phyloP scores from a whole-genome alignment of 2,797 vertebrate species.

The Alosa sapidissima region DNA sequence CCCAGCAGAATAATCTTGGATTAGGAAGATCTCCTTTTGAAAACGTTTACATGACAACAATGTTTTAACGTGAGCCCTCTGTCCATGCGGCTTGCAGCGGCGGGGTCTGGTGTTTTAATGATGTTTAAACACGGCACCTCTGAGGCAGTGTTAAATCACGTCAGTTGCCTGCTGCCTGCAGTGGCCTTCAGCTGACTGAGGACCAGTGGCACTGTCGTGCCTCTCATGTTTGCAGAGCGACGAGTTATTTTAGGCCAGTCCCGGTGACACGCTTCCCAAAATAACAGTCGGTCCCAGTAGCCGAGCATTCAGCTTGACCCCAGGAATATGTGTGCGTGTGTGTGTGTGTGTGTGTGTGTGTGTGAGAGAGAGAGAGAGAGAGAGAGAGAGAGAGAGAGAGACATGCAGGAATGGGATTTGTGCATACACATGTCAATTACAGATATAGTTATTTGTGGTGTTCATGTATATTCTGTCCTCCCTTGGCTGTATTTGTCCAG shows the following conservation, averaged over 20 bases:
- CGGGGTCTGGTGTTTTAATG: not conserved
- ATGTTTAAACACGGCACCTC: not conserved
- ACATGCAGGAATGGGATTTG: not conserved
- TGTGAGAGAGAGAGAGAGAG: not conserved
- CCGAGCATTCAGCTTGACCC: conserved; percentile 8
- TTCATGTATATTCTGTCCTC: not conserved
- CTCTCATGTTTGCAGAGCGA: not conserved
- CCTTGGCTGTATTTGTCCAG: not conserved
- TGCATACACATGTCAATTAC: not conserved
- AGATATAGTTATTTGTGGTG: not conserved
- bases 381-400: too few species aligned
- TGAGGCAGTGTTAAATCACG: not conserved
- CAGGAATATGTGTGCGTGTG: not conserved
- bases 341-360: not conserved
- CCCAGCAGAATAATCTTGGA: not conserved
- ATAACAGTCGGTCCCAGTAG: not conserved
- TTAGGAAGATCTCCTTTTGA: not conserved
- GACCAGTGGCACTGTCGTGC: not conserved
- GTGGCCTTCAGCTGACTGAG: not conserved
- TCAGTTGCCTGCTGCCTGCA: not conserved
- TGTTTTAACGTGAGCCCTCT: not conserved
- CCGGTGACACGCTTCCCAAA: not conserved
- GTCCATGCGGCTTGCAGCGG: not conserved
- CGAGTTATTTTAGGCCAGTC: not conserved
- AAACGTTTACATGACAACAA: not conserved